phyloP scores from a whole-genome alignment of 2,797 vertebrate species.

The Philypnodon macrostomus region DNA sequence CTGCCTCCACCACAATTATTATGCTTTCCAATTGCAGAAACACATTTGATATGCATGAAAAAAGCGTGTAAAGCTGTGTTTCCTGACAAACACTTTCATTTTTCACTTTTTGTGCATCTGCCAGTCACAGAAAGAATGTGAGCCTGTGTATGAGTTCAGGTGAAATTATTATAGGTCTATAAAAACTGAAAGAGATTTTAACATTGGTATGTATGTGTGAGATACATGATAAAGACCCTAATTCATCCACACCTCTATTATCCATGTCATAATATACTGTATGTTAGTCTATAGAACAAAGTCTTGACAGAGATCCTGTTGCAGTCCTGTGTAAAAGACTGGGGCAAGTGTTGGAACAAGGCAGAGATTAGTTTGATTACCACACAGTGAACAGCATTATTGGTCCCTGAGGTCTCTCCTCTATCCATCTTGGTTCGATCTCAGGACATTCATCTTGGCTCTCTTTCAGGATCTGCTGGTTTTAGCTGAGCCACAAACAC shows the following conservation, averaged over 20 bases:
- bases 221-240: not conserved
- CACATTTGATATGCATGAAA: constrained; percentile 68
- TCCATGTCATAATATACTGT: not conserved
- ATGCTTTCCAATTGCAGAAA: constrained; percentile 59
- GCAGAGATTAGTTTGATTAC: constrained; percentile 63
- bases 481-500: constrained; percentile 11
- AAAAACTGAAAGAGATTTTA: constrained; percentile 4
- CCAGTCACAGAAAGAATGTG: constrained; percentile 36
- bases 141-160: constrained; percentile 5
- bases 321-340: constrained; percentile 23
- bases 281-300: not conserved
- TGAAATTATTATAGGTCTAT: constrained; percentile 19
- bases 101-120: constrained; percentile 39
- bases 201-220: constrained; percentile 8
- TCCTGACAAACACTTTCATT: constrained; percentile 51
- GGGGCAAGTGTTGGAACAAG: constrained; percentile 48
- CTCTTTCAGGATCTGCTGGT: constrained; percentile 42
- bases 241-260: not conserved
- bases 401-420: constrained; percentile 50
- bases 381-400: constrained; percentile 51
- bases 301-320: constrained; percentile 10
- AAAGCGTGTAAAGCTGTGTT: constrained; percentile 44
- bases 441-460: constrained; percentile 43
- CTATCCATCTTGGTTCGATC: constrained; percentile 54
- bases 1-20: constrained; percentile 61